These are phyloP conservation scores for Hystrix cristata DNA, from an alignment of 2,113 vertebrate species.

Conservation along the genomic window DNA sequence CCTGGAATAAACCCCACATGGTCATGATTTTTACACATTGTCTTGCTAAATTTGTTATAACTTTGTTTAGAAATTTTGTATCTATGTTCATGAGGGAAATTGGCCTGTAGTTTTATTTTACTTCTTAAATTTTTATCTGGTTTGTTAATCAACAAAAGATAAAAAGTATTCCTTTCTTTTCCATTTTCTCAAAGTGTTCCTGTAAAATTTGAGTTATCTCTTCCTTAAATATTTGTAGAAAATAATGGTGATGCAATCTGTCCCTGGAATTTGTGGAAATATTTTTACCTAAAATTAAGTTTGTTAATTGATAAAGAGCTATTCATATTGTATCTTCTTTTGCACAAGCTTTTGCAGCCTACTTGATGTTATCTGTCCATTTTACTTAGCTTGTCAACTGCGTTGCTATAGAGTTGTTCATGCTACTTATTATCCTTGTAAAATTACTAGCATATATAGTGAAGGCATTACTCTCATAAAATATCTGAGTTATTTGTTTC, in stretches of 20 bases:
- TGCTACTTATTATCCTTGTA: neutral
- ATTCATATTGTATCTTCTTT: neutral
- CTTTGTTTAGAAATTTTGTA: neutral
- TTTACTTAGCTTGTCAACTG: neutral
- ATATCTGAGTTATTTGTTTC: neutral
- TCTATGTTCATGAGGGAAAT: neutral
- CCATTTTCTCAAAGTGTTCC: neutral
- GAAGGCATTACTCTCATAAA: neutral
- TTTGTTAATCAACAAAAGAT: neutral
- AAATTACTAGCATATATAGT: neutral
- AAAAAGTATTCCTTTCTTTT: neutral
- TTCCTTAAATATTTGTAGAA: neutral
- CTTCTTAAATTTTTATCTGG: neutral
- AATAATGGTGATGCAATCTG: neutral
- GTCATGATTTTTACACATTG: neutral
- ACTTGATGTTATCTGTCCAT: neutral
- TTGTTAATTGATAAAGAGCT: neutral
- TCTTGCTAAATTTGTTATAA: neutral
- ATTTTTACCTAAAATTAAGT: neutral
- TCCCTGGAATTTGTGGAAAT: neutral
- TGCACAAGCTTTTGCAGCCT: neutral
- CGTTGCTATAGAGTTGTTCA: neutral
- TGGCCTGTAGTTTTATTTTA: neutral
- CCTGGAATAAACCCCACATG: neutral
- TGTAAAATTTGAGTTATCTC: neutral